Evolutionary conservation across 30 jellyfish, hydroid and myxozoan species (phyloP), one percentile per base, ranked within the genome.

Genomic region (Aurelia sp.): DNA sequence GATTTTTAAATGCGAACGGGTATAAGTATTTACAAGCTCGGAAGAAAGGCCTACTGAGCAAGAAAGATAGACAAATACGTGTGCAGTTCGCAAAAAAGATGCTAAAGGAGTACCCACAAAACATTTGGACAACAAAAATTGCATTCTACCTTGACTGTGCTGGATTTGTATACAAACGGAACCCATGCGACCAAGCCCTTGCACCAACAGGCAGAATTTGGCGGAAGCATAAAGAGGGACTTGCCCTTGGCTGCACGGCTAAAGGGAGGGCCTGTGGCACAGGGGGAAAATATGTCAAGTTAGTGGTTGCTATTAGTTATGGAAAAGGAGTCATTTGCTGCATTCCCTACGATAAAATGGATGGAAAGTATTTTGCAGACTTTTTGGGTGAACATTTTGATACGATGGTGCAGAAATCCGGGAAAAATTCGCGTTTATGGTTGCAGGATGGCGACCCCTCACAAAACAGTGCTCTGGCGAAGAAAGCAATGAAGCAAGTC

Each of bases 141-240:
- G 78, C 62, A 21, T 80, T 80, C 22, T 80, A 61, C 30, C 48
- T 40, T 16, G 90, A 80, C 59, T 84, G 71, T 9, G 76, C 65
- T 24, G 70, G 90, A 21, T 80, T 80, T 38, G 90, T 61, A 16
- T 63, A 53, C 70, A 80, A 80, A 80, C 48, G 58, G 52, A 63
- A 80, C 70, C 81, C 90, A 16, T 27, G 21, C 21, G 83, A 63
- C 70, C 90, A 80, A 66, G 83, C 83, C 68, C n/a, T 48, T 57
- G 68, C 84, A 30, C 81, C 81, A 24, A 61, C 20, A 60, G 80
- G 81, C 55, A 8, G 81, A 9, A 72, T 80, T 5, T 78, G 85
- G 89, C 21, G 89, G n/a, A 30, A 13, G 52, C 65, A 77, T 61
- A 20, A 33, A 69, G 38, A 38, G 51, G 60, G 63, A n/a, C n/a